Conservation (phyloP, 2,888 invertebrate genomes). For the Cremastinae sp. region DNA sequence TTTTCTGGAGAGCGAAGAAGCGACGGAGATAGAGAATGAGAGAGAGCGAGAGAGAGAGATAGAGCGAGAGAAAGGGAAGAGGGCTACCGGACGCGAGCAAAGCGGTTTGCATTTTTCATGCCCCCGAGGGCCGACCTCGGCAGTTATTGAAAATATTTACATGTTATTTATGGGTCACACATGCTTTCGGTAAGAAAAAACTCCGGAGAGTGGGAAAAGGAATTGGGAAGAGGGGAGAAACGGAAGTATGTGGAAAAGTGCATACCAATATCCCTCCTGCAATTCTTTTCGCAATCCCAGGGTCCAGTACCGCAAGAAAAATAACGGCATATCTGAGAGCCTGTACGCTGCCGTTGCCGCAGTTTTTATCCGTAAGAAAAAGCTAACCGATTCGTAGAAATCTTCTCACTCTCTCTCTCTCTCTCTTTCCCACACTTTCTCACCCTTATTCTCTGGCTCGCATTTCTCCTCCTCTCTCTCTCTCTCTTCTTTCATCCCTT, state of each 20-base stretch:
- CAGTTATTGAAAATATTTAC: conserved; percentile 80
- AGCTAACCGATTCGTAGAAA: conserved; percentile 11
- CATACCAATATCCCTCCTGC: conserved; percentile 67
- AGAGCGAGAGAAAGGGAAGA: conserved; percentile 26
- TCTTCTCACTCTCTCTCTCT: conserved; percentile 32
- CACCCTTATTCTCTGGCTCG: too few species aligned
- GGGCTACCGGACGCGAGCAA: conserved; percentile 68
- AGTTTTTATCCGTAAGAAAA: neutral
- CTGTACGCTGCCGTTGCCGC: conserved; percentile 24
- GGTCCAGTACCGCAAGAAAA: conserved; percentile 5
- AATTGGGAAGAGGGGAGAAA: conserved; percentile 54
- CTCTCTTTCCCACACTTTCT: conserved; percentile 5
- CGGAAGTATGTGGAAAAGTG: conserved; percentile 27
- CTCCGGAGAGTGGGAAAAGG: conserved; percentile 57
- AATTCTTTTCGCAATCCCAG: conserved; percentile 14
- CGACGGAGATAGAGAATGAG: neutral
- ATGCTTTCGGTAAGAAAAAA: conserved; percentile 70
- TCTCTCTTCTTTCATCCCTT: conserved; percentile 44
- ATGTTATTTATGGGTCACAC: conserved; percentile 78
- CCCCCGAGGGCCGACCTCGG: conserved; percentile 68
- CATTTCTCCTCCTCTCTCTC: conserved; percentile 46
- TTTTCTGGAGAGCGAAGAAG: neutral
- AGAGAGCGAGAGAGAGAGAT: conserved; percentile 35
- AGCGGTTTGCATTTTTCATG: conserved; percentile 79
- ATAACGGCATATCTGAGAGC: conserved; percentile 49